Conservation (phyloP, 1,140 invertebrate species). For the Ceratosolen fusciceps region DNA sequence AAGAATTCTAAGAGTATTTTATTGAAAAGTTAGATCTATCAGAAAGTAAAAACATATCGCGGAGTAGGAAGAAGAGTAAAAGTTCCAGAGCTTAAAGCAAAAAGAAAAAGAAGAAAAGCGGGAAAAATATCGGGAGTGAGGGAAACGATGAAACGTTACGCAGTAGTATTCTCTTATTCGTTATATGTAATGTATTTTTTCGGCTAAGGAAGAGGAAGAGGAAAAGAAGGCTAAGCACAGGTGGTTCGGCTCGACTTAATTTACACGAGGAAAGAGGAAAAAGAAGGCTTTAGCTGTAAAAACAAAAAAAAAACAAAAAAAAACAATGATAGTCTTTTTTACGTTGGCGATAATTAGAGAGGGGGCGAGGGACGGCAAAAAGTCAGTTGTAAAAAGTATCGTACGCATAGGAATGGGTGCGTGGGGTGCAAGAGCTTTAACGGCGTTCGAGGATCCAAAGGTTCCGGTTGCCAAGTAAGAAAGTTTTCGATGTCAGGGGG, state of each 20-base stretch:
- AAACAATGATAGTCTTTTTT: neutral
- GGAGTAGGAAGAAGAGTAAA: neutral
- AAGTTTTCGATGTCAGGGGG: neutral
- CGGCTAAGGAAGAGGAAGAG: neutral
- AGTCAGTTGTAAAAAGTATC: conserved; percentile 13
- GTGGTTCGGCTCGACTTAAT: neutral
- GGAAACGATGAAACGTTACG: no score
- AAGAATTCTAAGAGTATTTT: no score
- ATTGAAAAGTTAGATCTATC: neutral
- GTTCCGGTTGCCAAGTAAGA: no score
- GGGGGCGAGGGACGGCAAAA: neutral
- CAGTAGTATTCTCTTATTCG: neutral
- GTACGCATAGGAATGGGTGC: neutral
- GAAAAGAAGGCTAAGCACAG: no score
- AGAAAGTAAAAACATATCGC: neutral
- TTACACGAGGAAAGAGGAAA: no score
- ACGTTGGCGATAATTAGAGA: neutral
- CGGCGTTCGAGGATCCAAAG: neutral
- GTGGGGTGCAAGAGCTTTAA: neutral
- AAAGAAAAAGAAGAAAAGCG: neutral
- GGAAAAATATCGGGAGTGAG: no score
- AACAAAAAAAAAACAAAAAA: neutral
- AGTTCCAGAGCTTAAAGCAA: no score
- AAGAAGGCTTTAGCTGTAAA: neutral
- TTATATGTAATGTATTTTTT: neutral